Base-by-base conservation (phyloP, 2,797 vertebrate genomes). In the Nasua narica region DNA sequence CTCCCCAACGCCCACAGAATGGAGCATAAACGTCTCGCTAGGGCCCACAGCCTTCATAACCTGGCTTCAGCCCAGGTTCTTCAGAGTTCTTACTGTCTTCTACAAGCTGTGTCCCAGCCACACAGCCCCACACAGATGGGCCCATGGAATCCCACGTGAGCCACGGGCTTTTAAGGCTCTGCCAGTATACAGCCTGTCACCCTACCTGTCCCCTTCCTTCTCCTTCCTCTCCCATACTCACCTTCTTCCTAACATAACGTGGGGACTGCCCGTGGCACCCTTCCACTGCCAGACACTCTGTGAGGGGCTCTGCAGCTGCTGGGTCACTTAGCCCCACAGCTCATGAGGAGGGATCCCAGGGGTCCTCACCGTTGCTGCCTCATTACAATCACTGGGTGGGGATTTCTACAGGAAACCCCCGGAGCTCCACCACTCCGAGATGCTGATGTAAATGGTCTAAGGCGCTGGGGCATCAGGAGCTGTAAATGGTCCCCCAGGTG, bases 221-320 rank as follows among this genome's bases (percentile, higher is more conserved):
- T 72, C 32, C 70, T 76, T 40, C 58, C 56, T 32, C 46, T 54
- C 12, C 79, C 19, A 43, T 6, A 5, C 19, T 1, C 1, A 19
- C 21, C 62, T 48, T 32, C 77, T 43, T 70, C 35, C 74, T n/a
- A 29, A 40, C 5, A 6, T 2, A 14, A 40, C 10, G 2, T 13
- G 0, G 18, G 25, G 79, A n/a, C 40, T n/a, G 11, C 16, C 25
- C 23, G 12, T 14, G 12, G 9, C 4, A 3, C 54, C 35, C 69
- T 27, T 15, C 32, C 15, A 3, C 40, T 4, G 37, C 12, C 18
- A 32, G 2, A 3, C 0, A 1, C 25, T 35, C 32, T 9, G 37
- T 2, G 18, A 56, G 14, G 37, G 48, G 2, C 9, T 21, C 21
- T 8, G n/a, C 50, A 32, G 56, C 19, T 29, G 15, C 48, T 56